Evolutionary conservation across 2,113 vertebrate genomes (phyloP), one percentile per base, ranked within the genome.

Genomic region (Tragelaphus imberbis): DNA sequence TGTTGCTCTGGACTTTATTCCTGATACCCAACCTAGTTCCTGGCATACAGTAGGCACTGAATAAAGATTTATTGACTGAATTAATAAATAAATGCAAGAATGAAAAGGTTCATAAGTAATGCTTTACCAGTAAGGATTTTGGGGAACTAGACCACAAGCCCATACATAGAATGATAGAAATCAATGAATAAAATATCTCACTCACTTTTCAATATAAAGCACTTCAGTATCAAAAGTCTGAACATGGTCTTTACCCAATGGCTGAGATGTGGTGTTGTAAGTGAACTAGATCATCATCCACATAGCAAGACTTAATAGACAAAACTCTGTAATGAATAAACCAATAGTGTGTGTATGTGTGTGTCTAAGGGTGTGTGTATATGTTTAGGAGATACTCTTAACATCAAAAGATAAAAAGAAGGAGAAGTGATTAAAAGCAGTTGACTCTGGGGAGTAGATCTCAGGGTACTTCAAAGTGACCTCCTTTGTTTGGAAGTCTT

Each of bases 131-230:
- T 82, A 90, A 95, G 10, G n/a, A 36, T 13, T 84, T 95, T 97
- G 33, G 91, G 93, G 33, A 97, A 97, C 61, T 0, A 80, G 71
- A 84, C 27, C 71, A 95, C 49, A 86, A 82, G 8, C 6, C n/a
- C 23, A 71, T 63, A 84, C 51, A 87, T 11, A 4, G 87, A 94
- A 92, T 53, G 75, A 92, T 6, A 94, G 77, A 96, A 95, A 90
- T 97, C 91, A 96, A 79, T 96, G n/a, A 85, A 47, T 55, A 91
- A 51, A 25, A 1, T 55, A 51, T 75, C 28, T 91, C 53, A 80
- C 23, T 88, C 63, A 77, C 47, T 95, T 95, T 93, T 95, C 75
- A 97, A 12, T 86, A 49, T 65, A 88, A 96, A 94, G 77, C 77
- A 30, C n/a, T 84, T 94, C 19, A 55, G 2, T 56, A 79, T 96